A percentile compares a stretch with the other conserved stretches of the same genome.
Conservation (phyloP, 1,140 invertebrate genomes). For the Drosophila carrolli region DNA sequence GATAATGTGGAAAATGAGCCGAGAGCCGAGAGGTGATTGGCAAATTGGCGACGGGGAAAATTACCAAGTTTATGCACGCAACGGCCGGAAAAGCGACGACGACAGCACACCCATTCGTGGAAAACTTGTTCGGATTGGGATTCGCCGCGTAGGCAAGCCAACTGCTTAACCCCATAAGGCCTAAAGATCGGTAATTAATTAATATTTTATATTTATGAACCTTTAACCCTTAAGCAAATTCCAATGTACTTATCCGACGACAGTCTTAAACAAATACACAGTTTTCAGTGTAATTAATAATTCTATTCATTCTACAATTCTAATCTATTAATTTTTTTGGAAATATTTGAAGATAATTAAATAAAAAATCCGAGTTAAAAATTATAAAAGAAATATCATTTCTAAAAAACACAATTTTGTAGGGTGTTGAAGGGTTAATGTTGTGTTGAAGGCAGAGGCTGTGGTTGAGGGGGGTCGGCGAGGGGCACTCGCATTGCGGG, state of each 20-base stretch:
- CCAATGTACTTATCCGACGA: no score
- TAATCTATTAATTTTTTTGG: no score
- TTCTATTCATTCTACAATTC: no score
- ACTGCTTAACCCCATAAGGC: constrained; percentile 23
- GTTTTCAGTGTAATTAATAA: no score
- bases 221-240: no score
- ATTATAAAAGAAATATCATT: no score
- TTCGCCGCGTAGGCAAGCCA: constrained; percentile 60
- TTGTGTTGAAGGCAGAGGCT: constrained; percentile 8
- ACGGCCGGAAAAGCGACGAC: constrained; percentile 54
- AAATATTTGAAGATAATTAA: no score
- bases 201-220: no score
- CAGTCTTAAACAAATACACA: no score
- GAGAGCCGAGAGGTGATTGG: constrained; percentile 38
- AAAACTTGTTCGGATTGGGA: constrained; percentile 58
- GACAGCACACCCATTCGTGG: constrained; percentile 63
- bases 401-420: not conserved
- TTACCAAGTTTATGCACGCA: constrained; percentile 62
- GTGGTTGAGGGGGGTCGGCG: constrained; percentile 5
- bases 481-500: constrained; percentile 43
- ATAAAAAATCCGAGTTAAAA: no score
- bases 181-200: not conserved
- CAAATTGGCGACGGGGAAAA: constrained; percentile 56
- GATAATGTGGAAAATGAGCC: constrained; percentile 35
- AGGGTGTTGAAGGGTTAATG: constrained; percentile 21